phyloP scores from a whole-genome alignment of 2,113 vertebrate species.

The Guaruba guarouba region DNA sequence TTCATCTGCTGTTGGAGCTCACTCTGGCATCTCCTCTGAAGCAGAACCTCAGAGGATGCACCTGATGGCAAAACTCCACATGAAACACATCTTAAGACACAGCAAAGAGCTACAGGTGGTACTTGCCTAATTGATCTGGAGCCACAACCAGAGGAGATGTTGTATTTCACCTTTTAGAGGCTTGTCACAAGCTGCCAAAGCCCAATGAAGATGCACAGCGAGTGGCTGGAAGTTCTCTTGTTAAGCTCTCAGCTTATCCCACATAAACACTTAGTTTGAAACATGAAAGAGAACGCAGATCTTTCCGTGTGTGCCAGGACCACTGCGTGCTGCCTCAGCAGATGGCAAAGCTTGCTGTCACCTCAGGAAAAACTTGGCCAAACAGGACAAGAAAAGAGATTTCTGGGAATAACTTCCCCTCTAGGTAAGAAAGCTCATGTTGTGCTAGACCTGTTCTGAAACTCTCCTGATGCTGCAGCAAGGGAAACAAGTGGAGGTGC shows the following conservation, averaged over 20 bases:
- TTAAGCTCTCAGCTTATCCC: background rate
- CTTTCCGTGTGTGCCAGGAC: background rate
- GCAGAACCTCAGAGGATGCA: background rate
- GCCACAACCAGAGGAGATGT: background rate
- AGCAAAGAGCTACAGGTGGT: background rate
- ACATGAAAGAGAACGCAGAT: background rate
- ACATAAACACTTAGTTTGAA: background rate
- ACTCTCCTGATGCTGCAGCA: background rate
- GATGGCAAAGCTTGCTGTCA: background rate
- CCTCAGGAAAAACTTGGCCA: background rate
- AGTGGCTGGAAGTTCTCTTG: background rate
- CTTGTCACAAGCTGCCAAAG: background rate
- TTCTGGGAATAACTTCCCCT: background rate
- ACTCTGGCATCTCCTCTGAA: too few species aligned
- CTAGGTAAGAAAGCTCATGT: background rate
- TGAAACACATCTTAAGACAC: background rate
- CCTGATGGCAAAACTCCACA: background rate
- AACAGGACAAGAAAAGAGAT: background rate
- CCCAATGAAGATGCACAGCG: too few species aligned
- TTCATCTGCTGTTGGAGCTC: accelerated
- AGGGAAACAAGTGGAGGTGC: background rate
- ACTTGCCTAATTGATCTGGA: accelerated
- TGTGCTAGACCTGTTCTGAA: background rate
- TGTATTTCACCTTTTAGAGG: background rate
- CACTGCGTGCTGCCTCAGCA: too few species aligned